Evolutionary conservation across 30 jellyfish, hydroid and myxozoan species (phyloP).

Genomic region (Turritopsis dohrnii): DNA sequence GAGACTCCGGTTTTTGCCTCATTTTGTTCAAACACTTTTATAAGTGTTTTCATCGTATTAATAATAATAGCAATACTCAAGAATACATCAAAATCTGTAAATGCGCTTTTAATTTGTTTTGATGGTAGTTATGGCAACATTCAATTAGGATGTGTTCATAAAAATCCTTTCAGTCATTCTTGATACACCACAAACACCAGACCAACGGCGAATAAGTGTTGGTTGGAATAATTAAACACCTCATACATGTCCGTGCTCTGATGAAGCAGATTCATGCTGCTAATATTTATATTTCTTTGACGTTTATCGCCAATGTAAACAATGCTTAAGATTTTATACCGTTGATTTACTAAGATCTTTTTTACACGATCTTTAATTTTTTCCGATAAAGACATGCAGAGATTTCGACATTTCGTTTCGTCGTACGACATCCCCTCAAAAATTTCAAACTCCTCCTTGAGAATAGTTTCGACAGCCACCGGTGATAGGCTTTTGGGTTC

Average conservation of each 20-base stretch:
- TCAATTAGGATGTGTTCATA: too few relatives aligned
- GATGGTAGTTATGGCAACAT: too few relatives aligned
- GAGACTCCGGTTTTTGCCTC: too few relatives aligned
- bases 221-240: background rate
- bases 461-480: too few relatives aligned
- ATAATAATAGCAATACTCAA: too few relatives aligned
- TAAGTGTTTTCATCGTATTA: too few relatives aligned
- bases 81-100: too few relatives aligned
- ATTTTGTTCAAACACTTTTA: too few relatives aligned
- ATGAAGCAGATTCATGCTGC: background rate
- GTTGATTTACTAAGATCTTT: background rate
- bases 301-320: background rate
- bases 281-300: background rate
- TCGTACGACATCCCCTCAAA: background rate
- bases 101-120: too few relatives aligned
- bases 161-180: background rate
- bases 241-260: background rate
- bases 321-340: background rate
- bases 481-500: background rate
- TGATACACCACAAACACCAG: background rate
- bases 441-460: background rate
- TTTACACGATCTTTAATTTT: background rate
- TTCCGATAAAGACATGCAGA: background rate
- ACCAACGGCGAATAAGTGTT: background rate
- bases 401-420: background rate